These are phyloP conservation scores for Drosophila imparisetae DNA, from an alignment of 2,888 invertebrate genomes.

Conservation along the genomic window DNA sequence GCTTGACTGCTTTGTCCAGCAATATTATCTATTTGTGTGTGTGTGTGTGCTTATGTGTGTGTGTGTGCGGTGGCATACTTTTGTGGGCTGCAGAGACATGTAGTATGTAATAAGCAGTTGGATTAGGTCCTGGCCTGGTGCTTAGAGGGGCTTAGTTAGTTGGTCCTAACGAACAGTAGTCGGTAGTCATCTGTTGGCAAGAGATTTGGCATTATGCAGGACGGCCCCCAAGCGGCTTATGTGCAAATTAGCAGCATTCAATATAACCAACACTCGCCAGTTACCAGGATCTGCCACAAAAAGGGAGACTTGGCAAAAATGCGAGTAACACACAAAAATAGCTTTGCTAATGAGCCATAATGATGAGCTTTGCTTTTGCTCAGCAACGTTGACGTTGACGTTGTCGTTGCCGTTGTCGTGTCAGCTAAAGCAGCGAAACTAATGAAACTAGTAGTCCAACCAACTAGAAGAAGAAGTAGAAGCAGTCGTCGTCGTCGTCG, in stretches of 20 bases:
- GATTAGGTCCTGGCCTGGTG: conserved; percentile 57
- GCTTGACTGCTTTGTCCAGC: conserved; percentile 11
- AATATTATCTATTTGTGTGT: conserved; percentile 29
- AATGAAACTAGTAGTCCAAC: conserved; percentile 1
- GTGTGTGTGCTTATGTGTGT: conserved; percentile 3
- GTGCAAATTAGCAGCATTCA: conserved; percentile 80
- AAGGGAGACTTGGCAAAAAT: conserved; percentile 7
- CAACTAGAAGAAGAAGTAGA: not conserved
- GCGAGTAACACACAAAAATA: conserved; percentile 68
- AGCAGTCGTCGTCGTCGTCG: not conserved
- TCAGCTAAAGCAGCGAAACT: conserved; percentile 28
- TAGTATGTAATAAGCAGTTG: conserved; percentile 71
- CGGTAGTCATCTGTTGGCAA: conserved; percentile 51
- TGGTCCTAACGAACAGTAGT: conserved; percentile 31
- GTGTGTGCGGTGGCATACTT: conserved; percentile 34
- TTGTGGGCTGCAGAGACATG: conserved; percentile 37
- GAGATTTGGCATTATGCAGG: conserved; percentile 67
- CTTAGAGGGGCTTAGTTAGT: conserved; percentile 62
- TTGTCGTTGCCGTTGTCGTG: conserved; percentile 16
- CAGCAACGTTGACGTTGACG: conserved; percentile 13
- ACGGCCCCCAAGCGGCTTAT: conserved; percentile 69
- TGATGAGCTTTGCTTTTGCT: conserved; percentile 70
- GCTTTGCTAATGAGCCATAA: conserved; percentile 81
- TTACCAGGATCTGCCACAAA: conserved; percentile 17
- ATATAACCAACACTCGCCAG: conserved; percentile 60